Evolutionary conservation across 2,888 invertebrate genomes (phyloP), one percentile per base, ranked within the genome.

Genomic region (Hydropsyche betteni): DNA sequence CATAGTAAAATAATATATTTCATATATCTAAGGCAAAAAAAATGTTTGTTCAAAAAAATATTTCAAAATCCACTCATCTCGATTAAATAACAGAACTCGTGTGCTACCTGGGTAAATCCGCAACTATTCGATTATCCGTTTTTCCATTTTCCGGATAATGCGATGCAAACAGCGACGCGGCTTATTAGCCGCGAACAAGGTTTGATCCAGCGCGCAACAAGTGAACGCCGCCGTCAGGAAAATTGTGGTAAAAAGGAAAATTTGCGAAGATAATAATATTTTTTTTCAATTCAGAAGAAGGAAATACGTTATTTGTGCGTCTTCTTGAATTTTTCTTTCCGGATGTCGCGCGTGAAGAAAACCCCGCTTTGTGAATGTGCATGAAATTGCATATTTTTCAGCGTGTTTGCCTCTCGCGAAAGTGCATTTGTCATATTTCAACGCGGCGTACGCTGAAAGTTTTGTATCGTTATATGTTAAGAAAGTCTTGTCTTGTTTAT

Each of bases 91-190:
- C 24, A 24, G 2, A 24, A 24, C 24, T 24, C 24, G 1, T 24
- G 2, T 24, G 24, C 24, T 24, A 24, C 44, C 44, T 6, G 44
- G 10, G 44, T 44, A 44, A 10, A 44, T 44, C 44, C 44, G 44
- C 44, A 10, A 8, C 6, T 10, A 61, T 44, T 44, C 75, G 38
- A 52, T 51, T 44, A 50, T 69, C 33, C 68, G 53, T 36, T 69
- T 34, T 36, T 44, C 44, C 44, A 44, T 44, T 44, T 58, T 14
- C 36, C 52, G 55, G 51, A 68, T 75, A 75, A 75, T 75, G 75
- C 68, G 55, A 75, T 75, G 75, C 75, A 75, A 72, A 75, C 71
- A 61, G 53, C 14, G 44, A 14, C 38, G 14, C 69, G 51, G 50
- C 24, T 69, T 69, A 69, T 69, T 69, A 69, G 38, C 69, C 44